Conservation (phyloP, 2,888 invertebrate species). For the Sinopyrophorus schimmeli region DNA sequence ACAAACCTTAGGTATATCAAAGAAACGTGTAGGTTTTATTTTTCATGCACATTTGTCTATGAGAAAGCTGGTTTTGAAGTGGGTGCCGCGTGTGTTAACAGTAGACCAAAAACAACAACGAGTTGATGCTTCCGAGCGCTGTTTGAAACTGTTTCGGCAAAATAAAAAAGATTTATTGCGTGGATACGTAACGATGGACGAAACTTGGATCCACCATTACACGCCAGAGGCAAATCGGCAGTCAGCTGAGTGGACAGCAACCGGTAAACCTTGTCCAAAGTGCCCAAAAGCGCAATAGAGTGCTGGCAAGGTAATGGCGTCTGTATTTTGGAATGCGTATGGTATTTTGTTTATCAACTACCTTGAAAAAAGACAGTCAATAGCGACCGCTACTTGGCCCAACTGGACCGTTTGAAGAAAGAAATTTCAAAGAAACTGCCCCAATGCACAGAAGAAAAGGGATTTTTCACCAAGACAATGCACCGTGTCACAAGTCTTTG, state of each 20-base stretch:
- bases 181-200: conserved; percentile 49
- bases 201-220: conserved; percentile 47
- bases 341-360: conserved; percentile 4
- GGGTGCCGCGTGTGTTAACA: too few relatives aligned
- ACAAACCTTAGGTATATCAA: too few relatives aligned
- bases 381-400: too few relatives aligned
- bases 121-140: too few relatives aligned
- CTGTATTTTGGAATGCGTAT: conserved; percentile 13
- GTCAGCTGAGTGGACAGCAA: conserved; percentile 25
- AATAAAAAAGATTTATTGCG: too few relatives aligned
- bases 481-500: conserved; percentile 7
- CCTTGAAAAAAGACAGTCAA: conserved; percentile 3
- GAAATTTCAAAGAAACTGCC: too few relatives aligned
- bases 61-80: too few relatives aligned
- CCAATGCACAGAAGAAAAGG: conserved; percentile 7
- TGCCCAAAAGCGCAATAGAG: conserved; percentile 7
- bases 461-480: conserved; percentile 11
- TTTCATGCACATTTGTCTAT: too few relatives aligned
- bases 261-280: conserved; percentile 18
- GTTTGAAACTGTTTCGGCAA: too few relatives aligned
- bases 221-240: conserved; percentile 42
- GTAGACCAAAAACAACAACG: too few relatives aligned
- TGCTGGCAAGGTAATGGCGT: conserved; percentile 16
- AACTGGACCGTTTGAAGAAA: conserved; percentile 1
- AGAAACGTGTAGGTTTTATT: too few relatives aligned